phyloP scores from a whole-genome alignment of 35 echinoderm and acorn worm genomes.

The Amphiura filiformis region DNA sequence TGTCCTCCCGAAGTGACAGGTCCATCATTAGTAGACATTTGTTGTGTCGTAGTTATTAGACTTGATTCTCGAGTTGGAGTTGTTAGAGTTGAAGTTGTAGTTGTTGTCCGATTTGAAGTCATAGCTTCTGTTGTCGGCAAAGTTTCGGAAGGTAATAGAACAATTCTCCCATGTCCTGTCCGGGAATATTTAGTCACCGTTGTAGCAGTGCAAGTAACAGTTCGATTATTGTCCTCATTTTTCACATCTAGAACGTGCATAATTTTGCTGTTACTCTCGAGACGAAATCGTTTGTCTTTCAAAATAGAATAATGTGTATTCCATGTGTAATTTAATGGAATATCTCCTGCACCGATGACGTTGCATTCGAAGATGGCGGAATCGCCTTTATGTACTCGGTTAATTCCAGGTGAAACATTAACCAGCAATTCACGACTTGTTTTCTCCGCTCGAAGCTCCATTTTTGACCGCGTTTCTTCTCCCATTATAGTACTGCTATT shows the following conservation, averaged over 20 bases:
- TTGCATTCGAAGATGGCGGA: not conserved
- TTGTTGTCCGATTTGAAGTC: not conserved
- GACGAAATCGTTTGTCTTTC: constrained; percentile 1
- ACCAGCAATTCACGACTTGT: no score
- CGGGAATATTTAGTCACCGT: not conserved
- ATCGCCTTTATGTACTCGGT: not conserved
- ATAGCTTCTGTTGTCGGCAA: not conserved
- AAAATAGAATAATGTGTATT: constrained; percentile 8
- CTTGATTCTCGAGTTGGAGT: no score
- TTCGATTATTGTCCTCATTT: not conserved
- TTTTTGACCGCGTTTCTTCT: no score
- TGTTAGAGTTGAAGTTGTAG: not conserved
- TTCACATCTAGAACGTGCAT: not conserved
- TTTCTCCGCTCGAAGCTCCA: no score
- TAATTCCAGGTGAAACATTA: no score
- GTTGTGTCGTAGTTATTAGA: no score
- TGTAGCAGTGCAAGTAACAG: not conserved
- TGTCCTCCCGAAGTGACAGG: not conserved
- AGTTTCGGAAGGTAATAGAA: not conserved
- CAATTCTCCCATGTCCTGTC: not conserved
- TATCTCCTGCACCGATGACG: not conserved
- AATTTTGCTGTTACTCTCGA: not conserved
- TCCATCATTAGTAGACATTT: not conserved
- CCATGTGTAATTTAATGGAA: not conserved
- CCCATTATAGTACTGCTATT: no score